A percentile compares a stretch with the other conserved stretches of the same genome.
These are phyloP conservation scores for Drosophila paracracens DNA, from an alignment of 2,888 invertebrate species.

Conservation along the genomic window DNA sequence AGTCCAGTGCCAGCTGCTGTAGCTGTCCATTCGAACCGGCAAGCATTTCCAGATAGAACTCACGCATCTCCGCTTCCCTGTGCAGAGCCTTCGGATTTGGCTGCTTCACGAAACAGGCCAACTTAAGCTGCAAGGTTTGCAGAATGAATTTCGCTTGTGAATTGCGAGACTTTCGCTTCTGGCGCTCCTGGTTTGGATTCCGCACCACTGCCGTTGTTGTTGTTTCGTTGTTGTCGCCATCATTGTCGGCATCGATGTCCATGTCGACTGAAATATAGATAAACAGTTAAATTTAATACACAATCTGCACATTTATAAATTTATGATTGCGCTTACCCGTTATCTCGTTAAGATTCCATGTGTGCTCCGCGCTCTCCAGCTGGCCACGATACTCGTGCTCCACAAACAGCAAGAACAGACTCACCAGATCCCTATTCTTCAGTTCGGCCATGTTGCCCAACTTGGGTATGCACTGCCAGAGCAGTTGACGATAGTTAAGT, in stretches of 20 bases:
- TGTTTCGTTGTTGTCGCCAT: slow-evolving; percentile 68
- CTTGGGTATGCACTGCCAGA: slow-evolving; percentile 92
- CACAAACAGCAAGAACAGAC: slow-evolving; percentile 91
- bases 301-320: not conserved
- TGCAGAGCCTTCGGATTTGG: slow-evolving; percentile 92
- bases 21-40: slow-evolving; percentile 91
- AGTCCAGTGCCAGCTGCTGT: slow-evolving; percentile 94
- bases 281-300: not conserved
- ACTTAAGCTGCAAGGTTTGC: slow-evolving; percentile 87
- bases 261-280: slow-evolving; percentile 1
- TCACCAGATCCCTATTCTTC: slow-evolving; percentile 92
- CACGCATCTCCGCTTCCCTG: slow-evolving; percentile 90
- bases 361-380: slow-evolving; percentile 86
- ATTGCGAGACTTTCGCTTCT: slow-evolving; percentile 42
- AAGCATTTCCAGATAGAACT: slow-evolving; percentile 92
- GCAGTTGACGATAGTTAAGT: slow-evolving; percentile 90
- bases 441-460: slow-evolving; percentile 92
- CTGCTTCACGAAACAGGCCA: slow-evolving; percentile 92
- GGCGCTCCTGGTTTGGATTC: slow-evolving; percentile 13
- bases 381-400: slow-evolving; percentile 87
- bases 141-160: slow-evolving; percentile 77
- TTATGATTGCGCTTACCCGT: slow-evolving; percentile 17
- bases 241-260: slow-evolving; percentile 31
- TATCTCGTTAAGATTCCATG: slow-evolving; percentile 86
- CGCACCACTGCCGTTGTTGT: not conserved